A percentile compares a stretch with the other conserved stretches of the same genome.
phyloP scores from a whole-genome alignment of 2,113 vertebrate genomes.

The Pimephales promelas region DNA sequence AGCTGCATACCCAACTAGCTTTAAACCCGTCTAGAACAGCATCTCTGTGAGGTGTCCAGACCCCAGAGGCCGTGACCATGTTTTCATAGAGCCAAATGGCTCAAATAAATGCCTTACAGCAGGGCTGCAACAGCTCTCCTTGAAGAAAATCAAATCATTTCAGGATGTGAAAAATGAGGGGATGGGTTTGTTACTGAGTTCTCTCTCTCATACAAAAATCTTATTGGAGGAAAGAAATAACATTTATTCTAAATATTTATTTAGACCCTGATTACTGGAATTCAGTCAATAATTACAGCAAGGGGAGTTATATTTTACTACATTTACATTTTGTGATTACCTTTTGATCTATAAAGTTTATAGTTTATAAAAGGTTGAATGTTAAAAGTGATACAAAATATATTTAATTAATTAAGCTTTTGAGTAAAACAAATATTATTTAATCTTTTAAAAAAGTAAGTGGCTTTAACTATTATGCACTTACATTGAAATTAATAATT shows the following conservation, averaged over 20 bases:
- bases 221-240: not conserved
- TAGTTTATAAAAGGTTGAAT: not conserved
- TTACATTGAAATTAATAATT: too few species aligned
- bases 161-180: not conserved
- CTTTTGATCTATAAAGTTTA: not conserved
- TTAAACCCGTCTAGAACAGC: not conserved
- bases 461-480: too few species aligned
- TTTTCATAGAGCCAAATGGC: slow-evolving; percentile 28
- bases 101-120: slow-evolving; percentile 37
- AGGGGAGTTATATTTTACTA: not conserved
- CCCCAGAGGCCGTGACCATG: slow-evolving; percentile 4
- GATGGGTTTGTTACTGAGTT: not conserved
- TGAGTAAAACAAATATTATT: too few species aligned
- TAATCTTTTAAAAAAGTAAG: too few species aligned
- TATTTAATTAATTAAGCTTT: not conserved
- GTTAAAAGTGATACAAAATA: not conserved
- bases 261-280: not conserved
- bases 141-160: slow-evolving; percentile 29
- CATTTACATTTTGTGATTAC: not conserved
- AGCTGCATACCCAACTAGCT: slow-evolving; percentile 32
- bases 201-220: not conserved
- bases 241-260: not conserved
- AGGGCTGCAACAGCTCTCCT: slow-evolving; percentile 14
- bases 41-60: slow-evolving; percentile 3
- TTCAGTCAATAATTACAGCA: not conserved